Evolutionary conservation across 2,113 vertebrate genomes (phyloP), one percentile per base, ranked within the genome.

Genomic region (Orycteropus afer): DNA sequence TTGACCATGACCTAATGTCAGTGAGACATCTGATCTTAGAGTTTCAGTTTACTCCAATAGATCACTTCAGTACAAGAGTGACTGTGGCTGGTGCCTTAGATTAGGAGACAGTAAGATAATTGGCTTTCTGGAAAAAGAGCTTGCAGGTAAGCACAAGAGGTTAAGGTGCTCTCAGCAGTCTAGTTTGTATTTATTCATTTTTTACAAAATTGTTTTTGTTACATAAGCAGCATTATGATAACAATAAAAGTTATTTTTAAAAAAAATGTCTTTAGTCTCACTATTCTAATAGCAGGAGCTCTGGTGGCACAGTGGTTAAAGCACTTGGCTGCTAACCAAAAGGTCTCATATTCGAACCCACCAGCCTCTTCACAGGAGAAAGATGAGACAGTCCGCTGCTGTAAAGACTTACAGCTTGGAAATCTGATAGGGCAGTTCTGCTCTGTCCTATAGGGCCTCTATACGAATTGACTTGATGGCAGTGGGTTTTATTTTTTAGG

Each of bases 161-260:
- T 13, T 5, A 67, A 57, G 27, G 25, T 47, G 9, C 40, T 61
- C 67, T 51, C 59, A 90, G 57, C 45, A 86, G 40, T 74, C 29
- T 59, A 42, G 55, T 78, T 93, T 90, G 47, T 90, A 32, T 93
- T 67, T 84, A 83, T 90, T 83, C 20, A 69, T 40, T 69, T 76
- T 40, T 69, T 76, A 91, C 91, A 74, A 55, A 89, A 95, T 71
- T 93, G 47, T 94, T 93, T 86, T 81, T 89, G 51, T 73, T 93
- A 63, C 14, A 86, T 57, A 59, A 83, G 37, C 29, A 49, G 7
- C 69, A 89, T 88, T 91, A 57, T 51, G 82, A 45, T 82, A 45
- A 4, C 47, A 95, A 40, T 77, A 45, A 73, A 88, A 25, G 13
- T 5, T 42, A 61, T 53, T 57, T 87, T 71, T n/a, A n/a, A n/a